Percentiles rank a stretch among this genome's conserved stretches.
Conservation (phyloP, 2,113 vertebrate species). For the Rissa tridactyla region DNA sequence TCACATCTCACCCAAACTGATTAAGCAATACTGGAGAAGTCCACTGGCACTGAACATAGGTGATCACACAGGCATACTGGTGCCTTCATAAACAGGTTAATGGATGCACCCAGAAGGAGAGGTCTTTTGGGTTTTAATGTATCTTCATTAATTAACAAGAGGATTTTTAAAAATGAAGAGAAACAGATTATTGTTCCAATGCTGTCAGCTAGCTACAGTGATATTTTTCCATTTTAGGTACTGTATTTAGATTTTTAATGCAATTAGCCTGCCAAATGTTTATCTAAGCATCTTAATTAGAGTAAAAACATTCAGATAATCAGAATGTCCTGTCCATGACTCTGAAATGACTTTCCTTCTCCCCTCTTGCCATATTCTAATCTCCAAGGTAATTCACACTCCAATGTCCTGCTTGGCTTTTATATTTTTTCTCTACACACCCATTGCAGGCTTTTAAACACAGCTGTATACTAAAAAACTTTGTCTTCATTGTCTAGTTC, state of each 20-base stretch:
- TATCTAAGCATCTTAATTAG: neutral
- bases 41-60: fast-evolving
- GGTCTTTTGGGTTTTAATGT: neutral
- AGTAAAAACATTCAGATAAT: neutral
- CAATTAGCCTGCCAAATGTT: neutral
- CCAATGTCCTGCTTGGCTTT: neutral
- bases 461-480: neutral
- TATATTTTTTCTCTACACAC: neutral
- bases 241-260: neutral
- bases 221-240: neutral
- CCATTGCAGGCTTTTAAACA: neutral
- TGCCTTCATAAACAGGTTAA: neutral
- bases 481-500: neutral
- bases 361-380: neutral
- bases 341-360: neutral
- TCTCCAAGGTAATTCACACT: neutral
- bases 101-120: neutral
- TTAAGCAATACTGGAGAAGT: neutral
- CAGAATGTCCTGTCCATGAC: neutral
- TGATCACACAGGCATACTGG: neutral
- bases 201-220: neutral
- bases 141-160: neutral
- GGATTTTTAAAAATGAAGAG: neutral
- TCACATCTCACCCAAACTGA: neutral
- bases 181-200: neutral